Percentiles rank a stretch among this genome's conserved stretches.
phyloP scores from a whole-genome alignment of 2,797 vertebrate species.

The Acanthis flammea region DNA sequence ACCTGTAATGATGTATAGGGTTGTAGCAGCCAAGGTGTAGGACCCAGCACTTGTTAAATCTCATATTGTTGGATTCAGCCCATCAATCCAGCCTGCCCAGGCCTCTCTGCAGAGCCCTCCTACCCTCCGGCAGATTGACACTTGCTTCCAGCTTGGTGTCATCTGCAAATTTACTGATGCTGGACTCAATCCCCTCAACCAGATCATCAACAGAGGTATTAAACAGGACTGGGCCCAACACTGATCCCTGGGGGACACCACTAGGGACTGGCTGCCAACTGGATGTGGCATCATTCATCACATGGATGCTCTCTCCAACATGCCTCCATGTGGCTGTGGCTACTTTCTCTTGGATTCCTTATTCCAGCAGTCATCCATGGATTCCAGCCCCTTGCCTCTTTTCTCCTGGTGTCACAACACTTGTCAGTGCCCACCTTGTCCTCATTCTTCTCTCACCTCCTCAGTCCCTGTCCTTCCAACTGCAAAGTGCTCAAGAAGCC shows the following conservation, averaged over 20 bases:
- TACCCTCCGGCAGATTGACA: not conserved
- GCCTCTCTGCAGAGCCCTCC: not conserved
- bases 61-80: not conserved
- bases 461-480: not conserved
- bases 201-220: not conserved
- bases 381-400: not conserved
- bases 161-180: not conserved
- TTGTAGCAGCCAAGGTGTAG: not conserved
- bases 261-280: not conserved
- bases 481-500: not conserved
- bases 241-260: not conserved
- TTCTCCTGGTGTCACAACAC: not conserved
- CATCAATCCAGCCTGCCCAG: not conserved
- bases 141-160: not conserved
- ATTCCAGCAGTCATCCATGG: not conserved
- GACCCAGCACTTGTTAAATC: not conserved
- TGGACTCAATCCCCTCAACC: not conserved
- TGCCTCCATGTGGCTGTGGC: not conserved
- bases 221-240: not conserved
- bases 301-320: not conserved
- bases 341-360: not conserved
- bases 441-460: not conserved
- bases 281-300: not conserved
- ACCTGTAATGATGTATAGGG: not conserved
- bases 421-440: fast-evolving